phyloP scores from a whole-genome alignment of 2,888 invertebrate species.

The Lordiphosa andalusiaca region DNA sequence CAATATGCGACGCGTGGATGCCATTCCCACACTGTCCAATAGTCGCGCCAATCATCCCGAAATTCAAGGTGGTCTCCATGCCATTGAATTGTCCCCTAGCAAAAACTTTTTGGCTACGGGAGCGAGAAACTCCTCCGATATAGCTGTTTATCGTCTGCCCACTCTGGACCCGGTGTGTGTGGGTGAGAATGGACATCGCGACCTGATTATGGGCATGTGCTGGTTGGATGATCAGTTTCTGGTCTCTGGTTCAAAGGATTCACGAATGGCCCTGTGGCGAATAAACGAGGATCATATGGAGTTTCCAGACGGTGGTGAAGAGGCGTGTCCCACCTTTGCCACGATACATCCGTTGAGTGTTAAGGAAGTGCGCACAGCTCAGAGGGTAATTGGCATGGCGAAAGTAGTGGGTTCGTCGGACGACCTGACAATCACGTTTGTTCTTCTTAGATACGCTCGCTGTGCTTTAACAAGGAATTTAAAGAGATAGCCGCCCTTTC shows the following conservation, averaged over 20 bases:
- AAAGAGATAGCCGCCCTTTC: conserved; percentile 95
- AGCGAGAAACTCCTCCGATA: conserved; percentile 94
- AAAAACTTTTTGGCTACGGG: conserved; percentile 94
- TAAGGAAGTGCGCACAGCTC: conserved; percentile 90
- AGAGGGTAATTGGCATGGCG: conserved; percentile 79
- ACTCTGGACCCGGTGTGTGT: conserved; percentile 96
- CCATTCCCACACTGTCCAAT: conserved; percentile 92
- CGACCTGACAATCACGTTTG: conserved; percentile 3
- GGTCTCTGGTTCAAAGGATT: conserved; percentile 95
- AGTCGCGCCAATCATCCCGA: conserved; percentile 81
- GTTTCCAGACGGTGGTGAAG: conserved; percentile 78
- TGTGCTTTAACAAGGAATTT: conserved; percentile 92
- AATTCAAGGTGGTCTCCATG: conserved; percentile 93
- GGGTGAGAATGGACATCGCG: conserved; percentile 93
- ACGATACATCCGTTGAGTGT: conserved; percentile 86
- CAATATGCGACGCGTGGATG: conserved; percentile 90
- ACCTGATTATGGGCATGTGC: conserved; percentile 94
- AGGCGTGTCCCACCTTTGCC: conserved; percentile 80
- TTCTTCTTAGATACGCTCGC: conserved; percentile 85
- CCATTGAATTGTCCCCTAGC: conserved; percentile 96
- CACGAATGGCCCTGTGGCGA: conserved; percentile 93
- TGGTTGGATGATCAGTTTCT: conserved; percentile 98
- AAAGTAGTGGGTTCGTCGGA: too few relatives aligned
- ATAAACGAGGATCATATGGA: conserved; percentile 82
- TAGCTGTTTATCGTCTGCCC: conserved; percentile 93